Percentiles rank a stretch among this genome's conserved stretches.
Evolutionary conservation across 2,888 invertebrate species (phyloP).

Genomic region (Molorchus minor): DNA sequence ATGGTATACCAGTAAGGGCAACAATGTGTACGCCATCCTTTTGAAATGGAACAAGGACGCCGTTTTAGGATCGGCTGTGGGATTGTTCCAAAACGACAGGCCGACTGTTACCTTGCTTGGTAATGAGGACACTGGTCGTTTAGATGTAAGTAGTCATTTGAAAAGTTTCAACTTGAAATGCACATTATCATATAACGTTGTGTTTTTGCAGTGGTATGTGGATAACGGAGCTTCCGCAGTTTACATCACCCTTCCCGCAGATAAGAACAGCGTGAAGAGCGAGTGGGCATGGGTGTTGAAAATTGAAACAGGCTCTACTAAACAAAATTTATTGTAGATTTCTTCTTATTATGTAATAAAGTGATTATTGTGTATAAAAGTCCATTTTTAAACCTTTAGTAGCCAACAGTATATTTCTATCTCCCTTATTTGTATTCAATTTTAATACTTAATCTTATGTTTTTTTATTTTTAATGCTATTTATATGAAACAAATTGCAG

Average conservation of each 20-base stretch:
- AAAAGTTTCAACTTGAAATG: too few species aligned
- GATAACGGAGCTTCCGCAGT: conserved; percentile 21
- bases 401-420: too few species aligned
- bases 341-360: not conserved
- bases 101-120: conserved; percentile 66
- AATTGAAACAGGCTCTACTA: conserved; percentile 32
- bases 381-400: too few species aligned
- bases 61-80: conserved; percentile 58
- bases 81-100: conserved; percentile 40
- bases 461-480: too few species aligned
- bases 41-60: conserved; percentile 75
- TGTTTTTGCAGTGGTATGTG: conserved; percentile 39
- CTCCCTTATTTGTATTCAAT: too few species aligned
- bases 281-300: conserved; percentile 65
- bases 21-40: conserved; percentile 72
- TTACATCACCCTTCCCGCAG: conserved; percentile 61
- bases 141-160: conserved; percentile 53
- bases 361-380: too few species aligned
- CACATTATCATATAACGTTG: conserved; percentile 20
- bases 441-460: too few species aligned
- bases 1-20: conserved; percentile 53
- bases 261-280: conserved; percentile 60
- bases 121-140: conserved; percentile 49
- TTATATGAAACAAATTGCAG: too few species aligned
- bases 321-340: not conserved